phyloP scores from a whole-genome alignment of 2,888 invertebrate species.

The Conchocele bisecta region DNA sequence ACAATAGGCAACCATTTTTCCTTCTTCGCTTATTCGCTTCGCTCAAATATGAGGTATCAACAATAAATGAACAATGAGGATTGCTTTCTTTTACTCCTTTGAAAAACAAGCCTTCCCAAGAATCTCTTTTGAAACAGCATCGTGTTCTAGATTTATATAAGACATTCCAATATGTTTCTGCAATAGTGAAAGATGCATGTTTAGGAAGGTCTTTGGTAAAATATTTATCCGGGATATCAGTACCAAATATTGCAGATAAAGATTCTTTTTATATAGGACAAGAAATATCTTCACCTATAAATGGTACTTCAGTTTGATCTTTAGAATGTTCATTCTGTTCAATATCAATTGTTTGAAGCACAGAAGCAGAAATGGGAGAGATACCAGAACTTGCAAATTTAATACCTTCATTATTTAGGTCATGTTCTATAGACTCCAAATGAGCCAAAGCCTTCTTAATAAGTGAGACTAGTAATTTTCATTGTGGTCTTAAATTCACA shows the following conservation, averaged over 20 bases:
- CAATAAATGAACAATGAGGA: slow-evolving; percentile 7
- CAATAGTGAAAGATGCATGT: background rate
- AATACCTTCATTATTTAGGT: too few species aligned
- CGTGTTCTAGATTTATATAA: background rate
- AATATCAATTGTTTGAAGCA: too few species aligned
- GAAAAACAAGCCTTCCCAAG: slow-evolving; percentile 1
- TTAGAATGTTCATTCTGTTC: too few species aligned
- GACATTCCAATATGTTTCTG: background rate
- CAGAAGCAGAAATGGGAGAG: too few species aligned
- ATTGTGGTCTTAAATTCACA: too few species aligned
- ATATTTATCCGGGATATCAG: background rate
- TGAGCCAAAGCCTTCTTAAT: too few species aligned
- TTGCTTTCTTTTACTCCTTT: slow-evolving; percentile 16
- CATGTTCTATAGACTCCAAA: too few species aligned
- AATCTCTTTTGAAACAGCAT: slow-evolving; percentile 2
- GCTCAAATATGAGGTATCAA: background rate
- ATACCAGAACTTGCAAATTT: too few species aligned
- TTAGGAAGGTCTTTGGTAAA: background rate
- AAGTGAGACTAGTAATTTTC: too few species aligned
- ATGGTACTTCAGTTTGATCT: too few species aligned
- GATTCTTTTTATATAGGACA: too few species aligned
- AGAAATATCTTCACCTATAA: too few species aligned
- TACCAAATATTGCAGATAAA: background rate
- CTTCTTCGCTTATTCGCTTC: background rate
- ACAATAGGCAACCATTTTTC: background rate